These are phyloP conservation scores for Hirtodrosophila histrioides DNA, from an alignment of 2,888 invertebrate species.

Conservation along the genomic window DNA sequence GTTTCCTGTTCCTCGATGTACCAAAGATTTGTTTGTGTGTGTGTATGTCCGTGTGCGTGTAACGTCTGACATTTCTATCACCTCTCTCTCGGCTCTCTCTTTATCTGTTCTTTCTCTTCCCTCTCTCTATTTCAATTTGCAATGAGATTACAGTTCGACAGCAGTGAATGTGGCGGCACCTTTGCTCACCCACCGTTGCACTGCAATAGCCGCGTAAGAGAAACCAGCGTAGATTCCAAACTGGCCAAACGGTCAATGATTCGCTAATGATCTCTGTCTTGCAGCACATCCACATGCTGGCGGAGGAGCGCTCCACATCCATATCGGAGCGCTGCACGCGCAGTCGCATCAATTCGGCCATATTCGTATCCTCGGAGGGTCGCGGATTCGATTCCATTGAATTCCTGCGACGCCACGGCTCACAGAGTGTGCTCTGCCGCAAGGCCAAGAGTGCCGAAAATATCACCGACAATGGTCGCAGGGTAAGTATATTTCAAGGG, in stretches of 20 bases:
- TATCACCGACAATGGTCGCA: conserved; percentile 85
- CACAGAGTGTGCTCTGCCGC: conserved; percentile 91
- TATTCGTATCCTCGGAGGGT: conserved; percentile 91
- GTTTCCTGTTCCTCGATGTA: conserved; percentile 6
- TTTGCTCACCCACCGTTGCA: conserved; percentile 81
- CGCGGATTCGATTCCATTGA: conserved; percentile 92
- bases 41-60: conserved; percentile 7
- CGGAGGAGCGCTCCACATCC: conserved; percentile 88
- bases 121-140: conserved; percentile 27
- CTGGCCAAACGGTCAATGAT: conserved; percentile 11
- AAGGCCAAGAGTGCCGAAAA: conserved; percentile 91
- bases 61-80: conserved; percentile 35
- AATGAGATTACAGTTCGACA: conserved; percentile 81
- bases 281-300: conserved; percentile 90
- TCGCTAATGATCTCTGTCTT: conserved; percentile 56
- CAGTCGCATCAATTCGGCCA: conserved; percentile 93
- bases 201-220: conserved; percentile 83
- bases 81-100: conserved; percentile 34
- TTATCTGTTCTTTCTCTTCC: conserved; percentile 48
- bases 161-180: conserved; percentile 82
- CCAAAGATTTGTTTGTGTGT: conserved; percentile 5
- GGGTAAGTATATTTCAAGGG: conserved; percentile 62
- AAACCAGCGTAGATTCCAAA: conserved; percentile 20
- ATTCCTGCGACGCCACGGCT: conserved; percentile 91
- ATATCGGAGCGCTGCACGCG: conserved; percentile 87